phyloP scores from a whole-genome alignment of 1,140 invertebrate genomes.

The Cylas formicarius region DNA sequence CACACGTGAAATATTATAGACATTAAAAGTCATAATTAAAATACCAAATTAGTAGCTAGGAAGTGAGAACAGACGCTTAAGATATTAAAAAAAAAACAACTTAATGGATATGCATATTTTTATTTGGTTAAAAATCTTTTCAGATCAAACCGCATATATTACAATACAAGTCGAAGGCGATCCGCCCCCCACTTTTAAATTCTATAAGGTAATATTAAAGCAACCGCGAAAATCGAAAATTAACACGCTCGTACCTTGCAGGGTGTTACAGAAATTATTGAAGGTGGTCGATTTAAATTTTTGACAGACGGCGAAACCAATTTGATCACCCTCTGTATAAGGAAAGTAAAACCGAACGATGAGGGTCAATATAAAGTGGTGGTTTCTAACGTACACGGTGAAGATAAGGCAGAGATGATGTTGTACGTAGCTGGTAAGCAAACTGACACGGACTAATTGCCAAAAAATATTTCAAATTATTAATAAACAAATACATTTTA shows the following conservation, averaged over 20 bases:
- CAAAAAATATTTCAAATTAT: slow-evolving; percentile 1
- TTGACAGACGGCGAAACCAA: slow-evolving; percentile 84
- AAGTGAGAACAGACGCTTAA: too few species aligned
- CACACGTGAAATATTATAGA: too few species aligned
- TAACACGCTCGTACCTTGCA: slow-evolving; percentile 6
- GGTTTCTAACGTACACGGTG: slow-evolving; percentile 87
- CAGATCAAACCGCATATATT: slow-evolving; percentile 83
- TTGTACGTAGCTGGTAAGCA: slow-evolving; percentile 89
- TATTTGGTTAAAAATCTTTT: too few species aligned
- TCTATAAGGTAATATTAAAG: slow-evolving; percentile 70
- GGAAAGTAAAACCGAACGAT: slow-evolving; percentile 93
- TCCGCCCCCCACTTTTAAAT: slow-evolving; percentile 89
- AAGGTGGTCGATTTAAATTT: slow-evolving; percentile 88
- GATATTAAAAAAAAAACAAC: background rate
- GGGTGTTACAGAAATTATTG: slow-evolving; percentile 80
- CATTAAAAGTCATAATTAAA: too few species aligned
- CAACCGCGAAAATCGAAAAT: background rate
- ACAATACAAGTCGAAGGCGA: slow-evolving; percentile 84
- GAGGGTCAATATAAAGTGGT: slow-evolving; percentile 94
- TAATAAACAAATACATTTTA: slow-evolving; percentile 17
- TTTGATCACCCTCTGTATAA: slow-evolving; percentile 85
- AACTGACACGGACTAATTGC: background rate
- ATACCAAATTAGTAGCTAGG: too few species aligned
- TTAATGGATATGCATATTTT: slow-evolving; percentile 8
- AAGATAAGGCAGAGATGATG: slow-evolving; percentile 89